These are phyloP conservation scores for Eospalax fontanierii DNA, from an alignment of 2,797 vertebrate species.

Conservation along the genomic window DNA sequence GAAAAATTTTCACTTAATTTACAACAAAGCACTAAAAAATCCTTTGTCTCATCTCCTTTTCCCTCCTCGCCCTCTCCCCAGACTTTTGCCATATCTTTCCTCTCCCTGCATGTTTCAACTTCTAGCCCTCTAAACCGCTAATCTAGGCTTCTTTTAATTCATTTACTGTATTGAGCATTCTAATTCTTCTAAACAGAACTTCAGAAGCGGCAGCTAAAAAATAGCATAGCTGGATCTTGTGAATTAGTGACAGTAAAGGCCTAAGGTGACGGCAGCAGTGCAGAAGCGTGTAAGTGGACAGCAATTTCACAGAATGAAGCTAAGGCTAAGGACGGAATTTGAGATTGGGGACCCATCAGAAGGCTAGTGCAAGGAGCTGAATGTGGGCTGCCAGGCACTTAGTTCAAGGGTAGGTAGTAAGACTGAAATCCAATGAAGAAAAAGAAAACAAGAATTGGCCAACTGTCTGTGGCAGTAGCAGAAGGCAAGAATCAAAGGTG, in stretches of 20 bases:
- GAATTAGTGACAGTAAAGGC: not conserved
- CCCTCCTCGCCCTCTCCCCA: not conserved
- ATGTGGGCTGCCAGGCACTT: not conserved
- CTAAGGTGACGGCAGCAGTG: not conserved
- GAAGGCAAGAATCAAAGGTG: not conserved
- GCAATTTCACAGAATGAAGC: not conserved
- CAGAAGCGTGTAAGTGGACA: not conserved
- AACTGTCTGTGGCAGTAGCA: not conserved
- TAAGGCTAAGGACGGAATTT: not conserved
- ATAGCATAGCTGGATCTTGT: not conserved
- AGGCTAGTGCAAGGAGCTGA: not conserved
- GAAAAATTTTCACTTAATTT: not conserved
- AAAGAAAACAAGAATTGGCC: not conserved
- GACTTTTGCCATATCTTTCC: not conserved
- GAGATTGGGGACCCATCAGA: not conserved
- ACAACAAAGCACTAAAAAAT: not conserved
- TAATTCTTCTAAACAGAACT: slow-evolving; percentile 21
- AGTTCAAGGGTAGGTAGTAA: not conserved
- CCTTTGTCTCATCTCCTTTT: not conserved
- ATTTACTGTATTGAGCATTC: not conserved
- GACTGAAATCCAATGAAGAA: not conserved
- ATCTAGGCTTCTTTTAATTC: not conserved
- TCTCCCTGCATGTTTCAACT: not conserved
- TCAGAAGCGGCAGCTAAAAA: not conserved
- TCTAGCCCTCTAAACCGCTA: not conserved